Base-by-base conservation (phyloP, 30 jellyfish, hydroid and myxozoan genomes). In the Pelagia noctiluca region DNA sequence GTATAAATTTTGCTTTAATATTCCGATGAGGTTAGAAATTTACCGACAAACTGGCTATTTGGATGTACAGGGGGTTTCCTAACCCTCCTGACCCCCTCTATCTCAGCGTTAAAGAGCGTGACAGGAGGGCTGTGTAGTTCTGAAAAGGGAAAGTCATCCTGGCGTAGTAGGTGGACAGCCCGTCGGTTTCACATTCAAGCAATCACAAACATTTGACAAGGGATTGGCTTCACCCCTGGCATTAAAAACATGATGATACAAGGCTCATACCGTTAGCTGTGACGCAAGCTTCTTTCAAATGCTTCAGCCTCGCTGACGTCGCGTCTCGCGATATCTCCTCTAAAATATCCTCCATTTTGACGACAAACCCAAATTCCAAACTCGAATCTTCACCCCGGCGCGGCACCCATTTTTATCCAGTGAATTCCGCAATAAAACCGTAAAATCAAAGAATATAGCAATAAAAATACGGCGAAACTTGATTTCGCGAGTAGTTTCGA, bases 281-380 rank as follows among this genome's bases (percentile, higher is more conserved):
- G 32, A 77, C 82, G 57, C 97, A 93, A 19, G 99, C 96, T 65
- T 93, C 99, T 50, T 88, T 90, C 84, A 93, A 84, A 61, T 88
- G 92, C 52, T 87, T 93, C 69, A 78, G 63, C 57, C 97, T 76
- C 19, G 94, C 87, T 18, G 94, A 57, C 1, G 89, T 82, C 4
- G 96, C 91, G 76, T 93, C 99, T 65, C 93, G 95, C 85, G 90
- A 62, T 5, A 93, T 71, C 71, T 93, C 99, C 50, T 80, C 88
- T 33, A 93, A 75, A 28, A 88, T 93, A 2, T 87, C 97, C 79
- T 93, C 99, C 88, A 93, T 88, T 31, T 72, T 85, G 71, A 2
- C 35, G 80, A n/a, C n/a, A n/a, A n/a, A n/a, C n/a, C n/a, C n/a
- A n/a, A n/a, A n/a, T n/a, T n/a, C n/a, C 30, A 73, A 19, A 0